Evolutionary conservation across 2,888 invertebrate genomes (phyloP).

Genomic region (Calameuta pallipes): DNA sequence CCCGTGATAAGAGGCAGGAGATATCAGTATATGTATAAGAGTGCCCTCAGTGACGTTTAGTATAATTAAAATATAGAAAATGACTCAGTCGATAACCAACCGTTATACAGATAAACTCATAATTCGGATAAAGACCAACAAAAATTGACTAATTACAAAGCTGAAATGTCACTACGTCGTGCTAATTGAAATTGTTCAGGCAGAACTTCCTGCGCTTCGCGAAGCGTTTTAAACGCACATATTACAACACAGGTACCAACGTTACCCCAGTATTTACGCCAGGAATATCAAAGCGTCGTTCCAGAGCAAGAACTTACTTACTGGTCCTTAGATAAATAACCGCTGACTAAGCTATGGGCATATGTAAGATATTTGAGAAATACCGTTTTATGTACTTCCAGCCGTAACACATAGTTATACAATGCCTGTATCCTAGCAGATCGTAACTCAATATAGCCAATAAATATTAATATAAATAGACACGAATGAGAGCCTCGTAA

Average conservation of each 20-base stretch:
- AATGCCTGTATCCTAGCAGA: neutral
- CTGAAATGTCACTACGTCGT: neutral
- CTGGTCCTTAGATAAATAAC: neutral
- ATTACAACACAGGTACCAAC: neutral
- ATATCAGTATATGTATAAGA: too few relatives aligned
- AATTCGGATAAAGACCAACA: neutral
- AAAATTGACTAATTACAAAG: neutral
- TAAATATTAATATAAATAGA: neutral
- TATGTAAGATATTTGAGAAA: neutral
- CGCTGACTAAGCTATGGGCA: neutral
- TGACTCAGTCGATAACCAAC: too few relatives aligned
- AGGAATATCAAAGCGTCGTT: conserved; percentile 17
- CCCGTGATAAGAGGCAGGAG: too few relatives aligned
- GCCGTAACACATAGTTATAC: neutral
- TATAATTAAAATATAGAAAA: too few relatives aligned
- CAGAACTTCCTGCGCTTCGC: neutral
- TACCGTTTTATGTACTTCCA: neutral
- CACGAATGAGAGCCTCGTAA: neutral
- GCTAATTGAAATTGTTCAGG: neutral
- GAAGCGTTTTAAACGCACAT: neutral
- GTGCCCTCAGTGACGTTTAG: too few relatives aligned
- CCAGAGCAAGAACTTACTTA: neutral
- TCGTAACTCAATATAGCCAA: neutral
- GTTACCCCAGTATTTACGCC: conserved; percentile 14
- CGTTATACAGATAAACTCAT: neutral